Base-by-base conservation (phyloP, 92 coral and sea anemone genomes). In the Phenganax subtilis region DNA sequence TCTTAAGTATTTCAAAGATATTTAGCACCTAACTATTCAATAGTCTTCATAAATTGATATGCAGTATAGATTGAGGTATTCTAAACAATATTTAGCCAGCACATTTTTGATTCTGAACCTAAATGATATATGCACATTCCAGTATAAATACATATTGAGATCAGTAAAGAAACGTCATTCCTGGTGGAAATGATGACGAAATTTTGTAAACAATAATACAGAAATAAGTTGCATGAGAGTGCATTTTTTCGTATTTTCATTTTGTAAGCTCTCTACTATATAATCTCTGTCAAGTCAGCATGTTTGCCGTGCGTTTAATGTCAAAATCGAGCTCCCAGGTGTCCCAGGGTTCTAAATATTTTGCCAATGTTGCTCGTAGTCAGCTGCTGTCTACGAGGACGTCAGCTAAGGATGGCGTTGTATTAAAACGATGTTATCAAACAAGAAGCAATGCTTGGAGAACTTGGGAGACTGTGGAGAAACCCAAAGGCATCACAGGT, bases 401-500 rank as follows among this genome's bases (percentile, higher is more conserved):
- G 52, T 2, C 55, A 57, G 44, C 16, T 15, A 79, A 79, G 53
- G 37, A 62, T 60, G 63, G 81, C 67, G 51, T 80, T 11, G 89
- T 75, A 20, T 70, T 88, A 7, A 61, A 80, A 12, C 65, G 76
- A 37, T 72, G 51, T 54, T 81, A 85, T 29, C 83, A 81, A 16
- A 76, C 80, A 6, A 69, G 77, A 44, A 71, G 83, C 62, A 86
- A 93, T 71, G 60, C 74, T 60, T 96, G 99, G 99, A 81, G 99
- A 57, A 87, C 99, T 29, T 96, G 99, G 99, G 98, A 92, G 37
- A 93, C 96, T 0, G 90, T 90, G 10, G 85, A 86, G 15, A 96
- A 88, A 85, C 91, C 99, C 27, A 91, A 91, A 8, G 99, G 99
- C 10, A 81, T 92, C 16, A 96, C 97, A 62, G 99, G 99, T 96